These are phyloP conservation scores for Archips xylosteana DNA, from an alignment of 2,888 invertebrate genomes.

Conservation along the genomic window DNA sequence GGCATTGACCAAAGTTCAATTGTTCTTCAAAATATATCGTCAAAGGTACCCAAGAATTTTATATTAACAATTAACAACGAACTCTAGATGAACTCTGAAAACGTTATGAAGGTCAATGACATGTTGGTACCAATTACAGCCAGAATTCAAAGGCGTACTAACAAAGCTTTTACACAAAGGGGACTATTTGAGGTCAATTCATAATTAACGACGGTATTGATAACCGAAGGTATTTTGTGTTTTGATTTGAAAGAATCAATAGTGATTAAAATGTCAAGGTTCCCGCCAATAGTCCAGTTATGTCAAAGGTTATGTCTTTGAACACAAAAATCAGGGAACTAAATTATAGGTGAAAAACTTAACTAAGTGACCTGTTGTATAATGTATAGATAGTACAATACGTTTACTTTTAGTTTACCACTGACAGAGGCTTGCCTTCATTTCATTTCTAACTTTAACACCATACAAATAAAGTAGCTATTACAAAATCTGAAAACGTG, in stretches of 20 bases:
- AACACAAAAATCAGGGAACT: no score
- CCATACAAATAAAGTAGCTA: no score
- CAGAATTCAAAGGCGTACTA: neutral
- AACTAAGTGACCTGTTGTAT: no score
- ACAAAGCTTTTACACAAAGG: conserved; percentile 3
- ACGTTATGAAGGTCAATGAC: conserved; percentile 13
- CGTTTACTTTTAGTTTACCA: no score
- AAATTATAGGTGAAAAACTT: no score
- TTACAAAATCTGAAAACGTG: no score
- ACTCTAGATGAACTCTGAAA: neutral
- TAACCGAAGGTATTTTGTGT: neutral
- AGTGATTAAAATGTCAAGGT: conserved; percentile 3
- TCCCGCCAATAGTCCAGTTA: neutral
- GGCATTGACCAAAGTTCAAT: no score
- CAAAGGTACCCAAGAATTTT: neutral
- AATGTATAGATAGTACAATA: no score
- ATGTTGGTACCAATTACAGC: neutral
- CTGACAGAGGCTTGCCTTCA: no score
- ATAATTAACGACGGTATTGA: neutral
- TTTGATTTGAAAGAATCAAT: neutral
- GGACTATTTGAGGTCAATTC: conserved; percentile 3
- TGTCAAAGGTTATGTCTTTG: no score
- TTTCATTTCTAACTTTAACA: no score
- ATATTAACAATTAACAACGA: neutral
- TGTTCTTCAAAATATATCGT: no score